Conservation (phyloP, 2,797 vertebrate genomes). For the Phalanger gymnotis region DNA sequence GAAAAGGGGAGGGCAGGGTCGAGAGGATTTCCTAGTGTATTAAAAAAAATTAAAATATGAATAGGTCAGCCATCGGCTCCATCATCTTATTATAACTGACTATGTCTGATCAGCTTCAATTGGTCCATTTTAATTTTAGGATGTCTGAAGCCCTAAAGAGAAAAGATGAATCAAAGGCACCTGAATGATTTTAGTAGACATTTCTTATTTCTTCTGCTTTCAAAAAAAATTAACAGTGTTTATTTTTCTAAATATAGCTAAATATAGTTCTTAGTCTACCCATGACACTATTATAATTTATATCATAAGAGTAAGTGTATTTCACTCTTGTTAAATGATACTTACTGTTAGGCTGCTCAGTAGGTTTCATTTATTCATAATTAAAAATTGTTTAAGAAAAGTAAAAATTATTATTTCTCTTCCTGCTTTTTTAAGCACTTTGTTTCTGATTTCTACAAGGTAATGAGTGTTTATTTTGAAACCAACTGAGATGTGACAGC, state of each 20-base stretch:
- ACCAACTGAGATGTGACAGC: constrained; percentile 40
- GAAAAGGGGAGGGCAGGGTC: not conserved
- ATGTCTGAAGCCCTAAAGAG: constrained; percentile 67
- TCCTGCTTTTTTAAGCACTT: constrained; percentile 61
- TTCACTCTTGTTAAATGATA: constrained; percentile 68
- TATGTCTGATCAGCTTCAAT: constrained; percentile 59
- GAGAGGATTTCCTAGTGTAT: constrained; percentile 70
- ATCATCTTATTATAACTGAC: constrained; percentile 64
- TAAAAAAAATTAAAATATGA: constrained; percentile 80
- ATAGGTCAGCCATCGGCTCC: constrained; percentile 65
- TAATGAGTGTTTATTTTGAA: constrained; percentile 57
- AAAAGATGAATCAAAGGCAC: constrained; percentile 43
- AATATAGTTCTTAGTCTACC: constrained; percentile 67
- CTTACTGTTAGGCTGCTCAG: constrained; percentile 42
- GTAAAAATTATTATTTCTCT: constrained; percentile 46
- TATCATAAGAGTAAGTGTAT: constrained; percentile 60
- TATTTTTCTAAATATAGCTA: constrained; percentile 73
- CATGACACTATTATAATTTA: constrained; percentile 68
- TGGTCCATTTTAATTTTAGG: constrained; percentile 73
- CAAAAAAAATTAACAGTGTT: constrained; percentile 51
- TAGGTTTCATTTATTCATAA: constrained; percentile 68
- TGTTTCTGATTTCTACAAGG: constrained; percentile 69
- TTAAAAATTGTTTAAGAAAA: constrained; percentile 60
- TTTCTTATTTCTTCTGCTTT: constrained; percentile 57
- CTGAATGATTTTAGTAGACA: constrained; percentile 59